A percentile compares a stretch with the other conserved stretches of the same genome.
These are phyloP conservation scores for Zophobas atratus DNA, from an alignment of 1,140 invertebrate species.

Conservation along the genomic window DNA sequence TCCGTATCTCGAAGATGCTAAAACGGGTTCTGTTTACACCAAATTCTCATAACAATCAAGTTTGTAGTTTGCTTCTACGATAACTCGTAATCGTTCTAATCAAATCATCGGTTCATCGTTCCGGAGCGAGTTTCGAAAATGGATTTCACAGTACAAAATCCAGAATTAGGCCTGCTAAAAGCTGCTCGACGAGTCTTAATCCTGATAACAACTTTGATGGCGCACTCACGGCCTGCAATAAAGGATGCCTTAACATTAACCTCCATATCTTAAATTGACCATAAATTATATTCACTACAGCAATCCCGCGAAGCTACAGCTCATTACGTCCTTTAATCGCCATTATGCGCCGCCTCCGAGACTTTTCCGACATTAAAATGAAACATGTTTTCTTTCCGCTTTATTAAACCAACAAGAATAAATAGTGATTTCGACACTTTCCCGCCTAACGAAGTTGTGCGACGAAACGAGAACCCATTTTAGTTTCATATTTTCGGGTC, in stretches of 20 bases:
- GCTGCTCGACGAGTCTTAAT: no score
- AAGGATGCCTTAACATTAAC: not conserved
- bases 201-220: not conserved
- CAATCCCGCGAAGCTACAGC: not conserved
- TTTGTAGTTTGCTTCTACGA: no score
- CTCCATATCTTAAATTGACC: conserved; percentile 1
- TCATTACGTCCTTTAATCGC: conserved; percentile 7
- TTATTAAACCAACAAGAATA: conserved; percentile 5
- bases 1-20: no score
- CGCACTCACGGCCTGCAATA: not conserved
- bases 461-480: no score
- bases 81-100: no score
- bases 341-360: not conserved
- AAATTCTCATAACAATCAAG: no score
- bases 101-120: no score
- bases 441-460: not conserved
- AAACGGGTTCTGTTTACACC: no score
- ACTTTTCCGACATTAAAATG: conserved; percentile 4
- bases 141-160: no score
- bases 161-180: no score
- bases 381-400: conserved; percentile 1
- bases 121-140: no score
- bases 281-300: conserved; percentile 10
- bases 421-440: not conserved
- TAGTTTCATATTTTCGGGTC: no score